phyloP scores from a whole-genome alignment of 2,113 vertebrate species.

The Aptenodytes patagonicus region DNA sequence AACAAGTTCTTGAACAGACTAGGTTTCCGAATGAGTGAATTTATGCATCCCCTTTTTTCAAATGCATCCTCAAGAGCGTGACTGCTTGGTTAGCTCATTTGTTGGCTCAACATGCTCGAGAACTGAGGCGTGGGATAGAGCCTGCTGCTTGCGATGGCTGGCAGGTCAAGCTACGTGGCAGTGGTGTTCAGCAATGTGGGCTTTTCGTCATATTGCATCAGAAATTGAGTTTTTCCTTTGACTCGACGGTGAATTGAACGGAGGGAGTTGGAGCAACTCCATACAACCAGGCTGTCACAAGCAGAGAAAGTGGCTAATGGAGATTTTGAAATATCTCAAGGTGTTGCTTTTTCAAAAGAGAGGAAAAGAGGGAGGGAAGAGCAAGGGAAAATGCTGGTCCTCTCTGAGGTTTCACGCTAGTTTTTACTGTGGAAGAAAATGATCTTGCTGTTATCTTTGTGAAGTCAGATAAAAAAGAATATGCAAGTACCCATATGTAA shows the following conservation, averaged over 20 bases:
- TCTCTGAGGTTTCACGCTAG: not conserved
- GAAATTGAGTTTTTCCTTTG: not conserved
- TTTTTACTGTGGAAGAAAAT: not conserved
- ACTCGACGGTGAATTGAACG: not conserved
- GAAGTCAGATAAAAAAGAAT: conserved; percentile 48
- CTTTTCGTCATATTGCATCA: not conserved
- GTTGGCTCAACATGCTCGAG: not conserved
- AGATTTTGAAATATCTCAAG: not conserved
- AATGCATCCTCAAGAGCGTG: not conserved
- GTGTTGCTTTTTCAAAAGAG: not conserved
- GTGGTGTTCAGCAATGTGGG: not conserved
- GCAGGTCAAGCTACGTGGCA: not conserved
- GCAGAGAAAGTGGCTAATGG: not conserved
- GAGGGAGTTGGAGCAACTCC: not conserved
- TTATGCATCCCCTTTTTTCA: conserved; percentile 13
- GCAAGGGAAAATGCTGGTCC: not conserved
- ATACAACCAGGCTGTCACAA: not conserved
- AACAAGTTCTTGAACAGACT: conserved; percentile 55
- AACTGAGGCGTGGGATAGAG: not conserved
- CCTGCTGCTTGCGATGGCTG: not conserved
- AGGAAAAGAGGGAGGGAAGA: not conserved
- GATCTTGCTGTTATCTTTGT: conserved; percentile 22
- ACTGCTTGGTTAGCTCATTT: not conserved
- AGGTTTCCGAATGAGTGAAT: conserved; percentile 28
- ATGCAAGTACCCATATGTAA: conserved; percentile 29